Evolutionary conservation across 2,113 vertebrate genomes (phyloP), one percentile per base, ranked within the genome.

Genomic region (Gopherus evgoodei): DNA sequence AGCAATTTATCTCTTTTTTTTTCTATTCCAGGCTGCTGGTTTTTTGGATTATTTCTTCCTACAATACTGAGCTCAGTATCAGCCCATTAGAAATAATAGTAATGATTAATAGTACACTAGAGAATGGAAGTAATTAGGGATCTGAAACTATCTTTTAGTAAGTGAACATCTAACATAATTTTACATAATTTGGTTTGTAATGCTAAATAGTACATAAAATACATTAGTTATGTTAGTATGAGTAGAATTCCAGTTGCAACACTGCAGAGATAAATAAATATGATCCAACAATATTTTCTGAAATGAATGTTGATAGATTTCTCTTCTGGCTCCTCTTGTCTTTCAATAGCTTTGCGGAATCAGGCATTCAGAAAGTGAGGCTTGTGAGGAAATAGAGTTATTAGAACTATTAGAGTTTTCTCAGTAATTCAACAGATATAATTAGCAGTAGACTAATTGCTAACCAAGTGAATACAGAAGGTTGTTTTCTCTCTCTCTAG

Each of bases 41-140:
- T 95, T 89, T 88, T 92, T 42, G 42, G 25, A 83, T 47, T 47
- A 1, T 59, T 95, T 91, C 78, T 91, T 83, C 87, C 62, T 81
- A 49, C 44, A 86, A 38, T 44, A 81, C 49, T 81, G 35, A 91
- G 88, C 49, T 81, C 3, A 0, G 11, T n/a, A 21, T 79, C 42
- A 90, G 80, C 2, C 13, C 85, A 78, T 83, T 42, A 83, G 57
- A 79, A 96, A 27, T 42, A 87, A 94, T 85, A 53, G n/a, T 69
- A 69, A 17, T 65, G 24, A 35, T 8, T 35, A 62, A n/a, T n/a
- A 19, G 87, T 69, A 5, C 35, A 31, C 31, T 88, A 52, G 22
- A 85, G 8, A 88, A 56, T 81, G 24, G 24, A 81, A 49, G 5
- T 57, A 16, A 35, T 91, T 76, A 27, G 42, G 62, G 52, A 35